Base-by-base conservation (phyloP, 2,113 vertebrate species). In the Gadus chalcogrammus region DNA sequence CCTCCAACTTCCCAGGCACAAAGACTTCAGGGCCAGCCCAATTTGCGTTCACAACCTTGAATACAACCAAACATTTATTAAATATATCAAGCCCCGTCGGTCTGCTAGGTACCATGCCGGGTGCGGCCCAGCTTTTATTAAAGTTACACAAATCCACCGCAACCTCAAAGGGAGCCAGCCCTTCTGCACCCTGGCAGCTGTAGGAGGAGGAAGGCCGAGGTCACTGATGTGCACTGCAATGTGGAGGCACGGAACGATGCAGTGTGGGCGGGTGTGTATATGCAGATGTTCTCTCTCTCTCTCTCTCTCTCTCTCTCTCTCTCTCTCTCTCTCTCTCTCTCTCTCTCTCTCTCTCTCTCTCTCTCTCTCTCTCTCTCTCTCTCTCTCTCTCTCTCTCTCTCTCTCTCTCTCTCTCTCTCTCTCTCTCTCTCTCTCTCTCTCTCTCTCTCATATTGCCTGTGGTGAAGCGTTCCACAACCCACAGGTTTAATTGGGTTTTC, bases 401-500 rank as follows among this genome's bases (percentile, higher is more conserved):
- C 7, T 48, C 42, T 11, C 42, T 48, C 42, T 48, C 12, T 82
- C 81, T 81, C 81, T 65, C 80, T 12, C 42, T 48, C 42, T 13
- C 9, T 48, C 42, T 12, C 42, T 48, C 42, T 48, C 12, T 82
- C 81, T 81, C 81, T 65, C 80, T 35, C 31, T 35, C 31, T 48
- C 42, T 48, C 12, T 82, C 81, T 81, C 81, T 65, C 80, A 79
- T 79, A 48, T 73, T 64, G 69, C 76, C 73, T 75, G 77, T 62
- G 61, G 67, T 82, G 73, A 83, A 82, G 80, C 64, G 42, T 76
- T 76, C 42, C 81, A 58, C 86, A 84, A 22, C 87, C 86, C 87
- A 90, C 87, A 67, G 82, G 66, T 85, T 86, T 89, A 87, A 88
- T 90, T 86, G 79, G 81, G 79, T 84, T 87, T 86, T 79, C 78